Percentiles rank a stretch among this genome's conserved stretches.
Conservation (phyloP, 35 echinoderm and acorn worm genomes). For the Hemicentrotus pulcherrimus region DNA sequence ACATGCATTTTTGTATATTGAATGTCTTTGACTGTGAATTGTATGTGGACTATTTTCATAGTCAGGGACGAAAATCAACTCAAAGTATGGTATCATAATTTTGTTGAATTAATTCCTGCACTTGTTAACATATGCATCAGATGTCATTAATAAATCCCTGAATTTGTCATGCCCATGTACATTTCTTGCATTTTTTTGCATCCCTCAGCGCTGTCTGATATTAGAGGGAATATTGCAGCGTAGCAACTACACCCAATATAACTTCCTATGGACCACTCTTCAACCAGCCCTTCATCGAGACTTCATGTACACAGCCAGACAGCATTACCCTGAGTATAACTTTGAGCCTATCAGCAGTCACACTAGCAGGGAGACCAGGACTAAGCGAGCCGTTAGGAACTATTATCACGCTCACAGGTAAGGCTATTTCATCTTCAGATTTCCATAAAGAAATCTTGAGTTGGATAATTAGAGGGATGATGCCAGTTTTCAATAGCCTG, state of each 20-base stretch:
- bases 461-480: too few relatives aligned
- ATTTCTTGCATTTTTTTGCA: background rate
- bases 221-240: conserved; percentile 77
- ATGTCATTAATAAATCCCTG: too few relatives aligned
- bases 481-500: too few relatives aligned
- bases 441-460: too few relatives aligned
- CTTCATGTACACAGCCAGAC: conserved; percentile 95
- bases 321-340: conserved; percentile 64
- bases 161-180: background rate
- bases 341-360: conserved; percentile 88
- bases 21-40: too few relatives aligned
- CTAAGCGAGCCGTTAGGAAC: conserved; percentile 77
- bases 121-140: too few relatives aligned
- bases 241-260: conserved; percentile 89
- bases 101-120: too few relatives aligned
- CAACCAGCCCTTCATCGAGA: conserved; percentile 91
- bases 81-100: too few relatives aligned
- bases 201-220: conserved; percentile 67
- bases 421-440: background rate
- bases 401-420: conserved; percentile 88
- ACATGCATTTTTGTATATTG: too few relatives aligned
- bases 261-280: conserved; percentile 89
- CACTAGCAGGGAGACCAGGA: conserved; percentile 67
- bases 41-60: too few relatives aligned
- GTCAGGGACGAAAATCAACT: too few relatives aligned